phyloP scores from a whole-genome alignment of 2,888 invertebrate genomes.

The Meteorus cinctellus region DNA sequence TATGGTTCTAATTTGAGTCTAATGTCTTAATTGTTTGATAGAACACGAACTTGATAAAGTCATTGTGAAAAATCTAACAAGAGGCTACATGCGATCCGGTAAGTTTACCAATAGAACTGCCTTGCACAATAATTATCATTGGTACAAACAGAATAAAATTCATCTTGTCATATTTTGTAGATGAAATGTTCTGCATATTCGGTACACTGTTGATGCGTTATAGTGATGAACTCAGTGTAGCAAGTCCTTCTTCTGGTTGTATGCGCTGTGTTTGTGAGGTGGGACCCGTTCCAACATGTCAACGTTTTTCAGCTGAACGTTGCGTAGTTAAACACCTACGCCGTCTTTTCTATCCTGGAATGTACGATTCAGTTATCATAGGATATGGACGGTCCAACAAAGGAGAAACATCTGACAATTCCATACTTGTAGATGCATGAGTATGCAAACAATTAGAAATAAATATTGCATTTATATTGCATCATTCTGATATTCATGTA shows the following conservation, averaged over 20 bases:
- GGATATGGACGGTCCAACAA: too few relatives aligned
- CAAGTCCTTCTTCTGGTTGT: constrained; percentile 54
- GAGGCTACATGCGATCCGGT: background rate
- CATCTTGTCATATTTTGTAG: too few relatives aligned
- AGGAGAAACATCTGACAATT: too few relatives aligned
- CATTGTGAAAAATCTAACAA: background rate
- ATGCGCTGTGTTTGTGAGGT: constrained; percentile 64
- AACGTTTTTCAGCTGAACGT: constrained; percentile 50
- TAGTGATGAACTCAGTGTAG: constrained; percentile 50
- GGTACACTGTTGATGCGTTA: constrained; percentile 50
- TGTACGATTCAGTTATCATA: too few relatives aligned
- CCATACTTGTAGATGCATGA: too few relatives aligned
- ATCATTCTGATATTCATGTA: too few relatives aligned
- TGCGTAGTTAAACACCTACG: too few relatives aligned
- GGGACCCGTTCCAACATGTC: constrained; percentile 62
- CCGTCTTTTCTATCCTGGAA: too few relatives aligned
- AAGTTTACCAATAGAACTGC: too few relatives aligned
- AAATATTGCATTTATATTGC: too few relatives aligned
- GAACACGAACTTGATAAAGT: constrained; percentile 29
- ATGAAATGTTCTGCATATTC: constrained; percentile 47
- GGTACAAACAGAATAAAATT: background rate
- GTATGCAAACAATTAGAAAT: too few relatives aligned
- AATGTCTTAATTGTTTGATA: background rate
- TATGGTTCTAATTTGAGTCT: background rate
- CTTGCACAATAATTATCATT: background rate